Percentiles rank a stretch among this genome's conserved stretches.
phyloP scores from a whole-genome alignment of 37 sponge, comb jelly and placozoan species.

The Chondrosia reniformis region DNA sequence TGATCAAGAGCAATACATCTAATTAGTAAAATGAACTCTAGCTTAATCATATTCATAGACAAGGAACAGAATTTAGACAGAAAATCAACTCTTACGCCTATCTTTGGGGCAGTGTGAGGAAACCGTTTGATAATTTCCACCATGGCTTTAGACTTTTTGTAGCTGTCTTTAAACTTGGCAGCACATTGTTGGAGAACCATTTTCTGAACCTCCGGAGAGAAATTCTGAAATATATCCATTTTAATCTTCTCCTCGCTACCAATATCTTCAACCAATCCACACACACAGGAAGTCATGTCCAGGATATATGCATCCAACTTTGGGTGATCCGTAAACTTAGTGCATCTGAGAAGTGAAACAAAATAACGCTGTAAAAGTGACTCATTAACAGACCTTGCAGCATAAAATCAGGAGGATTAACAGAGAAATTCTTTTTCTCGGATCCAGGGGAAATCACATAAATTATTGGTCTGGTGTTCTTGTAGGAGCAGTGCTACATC shows the following conservation, averaged over 20 bases:
- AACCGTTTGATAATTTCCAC: conserved; percentile 59
- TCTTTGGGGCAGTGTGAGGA: conserved; percentile 55
- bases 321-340: conserved; percentile 36
- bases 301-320: conserved; percentile 27
- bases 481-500: not conserved
- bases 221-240: conserved; percentile 36
- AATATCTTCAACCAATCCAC: not conserved
- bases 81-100: conserved; percentile 67
- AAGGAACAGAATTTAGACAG: too few relatives aligned
- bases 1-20: too few relatives aligned
- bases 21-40: too few relatives aligned
- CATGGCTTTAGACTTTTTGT: conserved; percentile 42
- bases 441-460: too few relatives aligned
- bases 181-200: conserved; percentile 43
- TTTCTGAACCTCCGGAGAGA: conserved; percentile 45
- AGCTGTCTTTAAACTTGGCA: conserved; percentile 23
- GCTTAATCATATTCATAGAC: too few relatives aligned
- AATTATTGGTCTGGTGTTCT: too few relatives aligned
- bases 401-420: too few relatives aligned
- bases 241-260: not conserved
- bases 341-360: conserved; percentile 27
- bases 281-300: conserved; percentile 9
- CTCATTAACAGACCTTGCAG: too few relatives aligned
- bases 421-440: too few relatives aligned
- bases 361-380: too few relatives aligned